Percentiles rank a stretch among this genome's conserved stretches.
These are phyloP conservation scores for Polymixis lichenea DNA, from an alignment of 2,888 invertebrate species.

Conservation along the genomic window DNA sequence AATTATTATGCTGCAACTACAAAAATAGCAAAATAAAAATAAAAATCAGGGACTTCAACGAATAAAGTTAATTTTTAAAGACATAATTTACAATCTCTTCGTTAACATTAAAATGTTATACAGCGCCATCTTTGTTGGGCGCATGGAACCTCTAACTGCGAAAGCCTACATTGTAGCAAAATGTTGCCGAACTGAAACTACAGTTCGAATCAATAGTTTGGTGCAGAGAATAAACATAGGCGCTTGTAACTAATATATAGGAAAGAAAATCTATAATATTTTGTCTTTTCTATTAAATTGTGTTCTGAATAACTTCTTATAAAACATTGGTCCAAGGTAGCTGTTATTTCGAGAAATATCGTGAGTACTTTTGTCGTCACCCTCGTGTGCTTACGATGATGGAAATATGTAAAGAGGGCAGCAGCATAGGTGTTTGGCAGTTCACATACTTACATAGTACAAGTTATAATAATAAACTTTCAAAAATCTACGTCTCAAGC, in stretches of 20 bases:
- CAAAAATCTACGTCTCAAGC: neutral
- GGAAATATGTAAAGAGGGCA: slow-evolving; percentile 26
- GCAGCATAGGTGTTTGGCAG: slow-evolving; percentile 1
- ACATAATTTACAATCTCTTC: neutral
- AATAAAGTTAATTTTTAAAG: neutral
- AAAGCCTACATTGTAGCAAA: slow-evolving; percentile 69
- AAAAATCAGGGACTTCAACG: no score
- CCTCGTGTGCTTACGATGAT: neutral
- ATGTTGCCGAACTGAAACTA: slow-evolving; percentile 57
- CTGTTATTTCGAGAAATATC: neutral
- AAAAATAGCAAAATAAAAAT: no score
- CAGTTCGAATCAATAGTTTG: slow-evolving; percentile 41
- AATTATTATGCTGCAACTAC: neutral
- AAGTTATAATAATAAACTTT: neutral
- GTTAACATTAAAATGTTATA: neutral
- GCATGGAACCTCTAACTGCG: slow-evolving; percentile 34
- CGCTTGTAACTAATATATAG: slow-evolving; percentile 20
- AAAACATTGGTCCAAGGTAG: no score
- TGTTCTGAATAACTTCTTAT: neutral
- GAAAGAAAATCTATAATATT: no score
- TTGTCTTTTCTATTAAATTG: neutral
- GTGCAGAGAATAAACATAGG: slow-evolving; percentile 27
- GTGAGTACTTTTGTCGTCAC: no score
- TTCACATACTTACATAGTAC: neutral
- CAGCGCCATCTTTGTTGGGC: slow-evolving; percentile 56